These are phyloP conservation scores for Dromius quadrimaculatus DNA, from an alignment of 2,888 invertebrate species.

Conservation along the genomic window DNA sequence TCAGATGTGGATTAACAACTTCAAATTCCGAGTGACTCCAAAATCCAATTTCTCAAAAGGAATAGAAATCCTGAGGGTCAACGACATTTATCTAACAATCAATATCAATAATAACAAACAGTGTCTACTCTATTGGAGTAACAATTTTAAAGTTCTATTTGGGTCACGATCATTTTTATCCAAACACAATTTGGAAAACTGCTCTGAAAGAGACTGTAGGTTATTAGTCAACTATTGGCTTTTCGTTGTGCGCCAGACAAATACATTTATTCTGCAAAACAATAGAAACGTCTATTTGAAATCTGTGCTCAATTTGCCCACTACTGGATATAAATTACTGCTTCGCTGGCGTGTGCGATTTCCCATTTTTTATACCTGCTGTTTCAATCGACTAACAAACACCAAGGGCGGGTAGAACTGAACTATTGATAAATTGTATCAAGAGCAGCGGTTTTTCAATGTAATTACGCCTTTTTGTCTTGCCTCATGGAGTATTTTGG, in stretches of 20 bases:
- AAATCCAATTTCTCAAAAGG: no score
- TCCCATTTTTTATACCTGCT: slow-evolving; percentile 48
- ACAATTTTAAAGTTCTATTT: slow-evolving; percentile 13
- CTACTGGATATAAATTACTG: slow-evolving; percentile 53
- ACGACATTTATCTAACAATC: no score
- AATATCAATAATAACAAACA: no score
- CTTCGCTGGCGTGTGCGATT: slow-evolving; percentile 45
- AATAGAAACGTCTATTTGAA: slow-evolving; percentile 53
- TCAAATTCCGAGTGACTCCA: no score
- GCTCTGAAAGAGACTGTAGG: slow-evolving; percentile 27
- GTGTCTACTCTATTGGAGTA: no score
- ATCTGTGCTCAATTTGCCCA: slow-evolving; percentile 54
- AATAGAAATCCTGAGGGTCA: no score
- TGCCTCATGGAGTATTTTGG: no score
- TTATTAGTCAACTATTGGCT: slow-evolving; percentile 50
- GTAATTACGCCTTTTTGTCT: no score
- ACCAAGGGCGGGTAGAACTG: slow-evolving; percentile 21
- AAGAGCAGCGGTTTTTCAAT: slow-evolving; percentile 45
- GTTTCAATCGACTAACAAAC: slow-evolving; percentile 38
- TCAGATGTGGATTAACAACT: no score
- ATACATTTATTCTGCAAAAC: slow-evolving; percentile 52
- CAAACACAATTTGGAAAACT: slow-evolving; percentile 17
- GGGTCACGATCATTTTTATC: slow-evolving; percentile 28
- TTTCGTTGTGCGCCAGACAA: slow-evolving; percentile 43
- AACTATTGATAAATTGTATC: slow-evolving; percentile 49